Base-by-base conservation (phyloP, 2,888 invertebrate genomes). In the Heliconius sara region DNA sequence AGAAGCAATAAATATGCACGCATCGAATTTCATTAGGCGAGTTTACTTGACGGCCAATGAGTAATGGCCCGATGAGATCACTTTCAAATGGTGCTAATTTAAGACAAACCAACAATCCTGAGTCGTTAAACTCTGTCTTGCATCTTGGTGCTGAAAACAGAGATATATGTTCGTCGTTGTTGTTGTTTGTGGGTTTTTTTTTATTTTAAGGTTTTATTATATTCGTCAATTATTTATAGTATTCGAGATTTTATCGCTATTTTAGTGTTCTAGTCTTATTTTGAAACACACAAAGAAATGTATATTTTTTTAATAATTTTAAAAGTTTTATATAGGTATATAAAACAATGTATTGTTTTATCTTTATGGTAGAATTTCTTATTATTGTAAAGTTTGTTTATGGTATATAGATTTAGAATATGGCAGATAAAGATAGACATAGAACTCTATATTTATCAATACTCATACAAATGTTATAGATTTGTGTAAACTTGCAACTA, bases 41-140 rank as follows among this genome's bases (percentile, higher is more conserved):
- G 82, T 82, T 85, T 84, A 86, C 84, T 85, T 85, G 89, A 88
- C 89, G 84, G 84, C 88, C 88, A 90, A 91, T 94, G 93, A 94
- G 88, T 93, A 94, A 94, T 92, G 91, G 86, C 85, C 81, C 87
- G 90, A 91, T 94, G 94, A 94, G 93, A 91, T 94, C 94, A 94
- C 89, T 90, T 90, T 89, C 89, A 90, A 90, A 90, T 89, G 87
- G 88, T 87, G 89, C 91, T 93, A 93, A 94, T 93, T 93, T 87
- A 85, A 87, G 88, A 84, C 83, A 85, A 85, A 86, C 87, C 86
- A 83, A 82, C 87, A 87, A 86, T 88, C 88, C 87, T 86, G 86
- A 87, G 89, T 90, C 88, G 88, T 88, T 91, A 90, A 87, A 89
- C 90, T 91, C 86, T 86, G 85, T 84, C 83, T 87, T 82, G 84